Percentiles rank a stretch among this genome's conserved stretches.
These are phyloP conservation scores for Neolamprologus multifasciatus DNA, from an alignment of 2,797 vertebrate species.

Conservation along the genomic window DNA sequence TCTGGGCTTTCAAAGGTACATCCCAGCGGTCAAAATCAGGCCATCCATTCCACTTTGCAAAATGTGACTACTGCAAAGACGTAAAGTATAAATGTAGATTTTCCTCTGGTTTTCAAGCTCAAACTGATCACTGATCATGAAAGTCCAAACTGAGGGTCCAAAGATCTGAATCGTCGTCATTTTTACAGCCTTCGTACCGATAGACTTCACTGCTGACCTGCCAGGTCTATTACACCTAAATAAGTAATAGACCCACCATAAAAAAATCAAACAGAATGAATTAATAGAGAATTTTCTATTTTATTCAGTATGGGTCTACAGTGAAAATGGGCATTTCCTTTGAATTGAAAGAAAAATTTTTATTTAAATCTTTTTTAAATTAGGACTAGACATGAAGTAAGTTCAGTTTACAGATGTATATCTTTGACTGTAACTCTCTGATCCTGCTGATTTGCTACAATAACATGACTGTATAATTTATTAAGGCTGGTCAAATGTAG, in stretches of 20 bases:
- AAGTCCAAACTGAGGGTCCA: not conserved
- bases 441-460: not conserved
- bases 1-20: not conserved
- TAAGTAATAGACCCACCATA: not conserved
- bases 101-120: not conserved
- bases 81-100: not conserved
- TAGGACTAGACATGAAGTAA: not conserved
- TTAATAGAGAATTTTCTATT: not conserved
- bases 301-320: not conserved
- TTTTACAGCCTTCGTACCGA: not conserved
- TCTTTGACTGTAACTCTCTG: not conserved
- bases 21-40: not conserved
- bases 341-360: fast-evolving
- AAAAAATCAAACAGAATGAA: not conserved
- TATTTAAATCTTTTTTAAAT: not conserved
- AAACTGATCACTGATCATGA: not conserved
- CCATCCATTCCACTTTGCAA: not conserved
- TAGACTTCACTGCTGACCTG: not conserved
- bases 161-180: not conserved
- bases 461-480: not conserved
- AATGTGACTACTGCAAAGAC: not conserved
- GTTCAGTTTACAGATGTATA: not conserved
- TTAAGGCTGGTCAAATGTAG: not conserved
- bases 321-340: not conserved
- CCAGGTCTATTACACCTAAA: not conserved